Evolutionary conservation across 2,888 invertebrate species (phyloP).

Genomic region (Ptilodon capucinus): DNA sequence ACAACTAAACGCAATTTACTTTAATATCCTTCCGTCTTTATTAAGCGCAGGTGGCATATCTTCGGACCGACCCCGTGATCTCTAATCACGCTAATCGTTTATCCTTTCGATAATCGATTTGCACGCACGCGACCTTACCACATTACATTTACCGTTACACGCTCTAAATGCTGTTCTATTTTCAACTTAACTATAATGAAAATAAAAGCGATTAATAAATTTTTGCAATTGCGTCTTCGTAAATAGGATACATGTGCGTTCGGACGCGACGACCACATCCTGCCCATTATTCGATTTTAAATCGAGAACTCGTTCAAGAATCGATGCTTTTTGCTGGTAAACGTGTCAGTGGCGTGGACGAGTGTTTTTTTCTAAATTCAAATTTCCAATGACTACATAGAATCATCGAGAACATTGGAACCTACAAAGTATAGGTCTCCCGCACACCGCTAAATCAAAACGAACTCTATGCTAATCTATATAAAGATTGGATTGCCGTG

Average conservation of each 20-base stretch:
- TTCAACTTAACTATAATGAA: background rate
- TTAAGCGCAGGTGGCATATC: slow-evolving; percentile 34
- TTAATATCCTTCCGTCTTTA: slow-evolving; percentile 5
- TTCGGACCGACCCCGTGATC: slow-evolving; percentile 46
- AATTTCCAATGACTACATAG: background rate
- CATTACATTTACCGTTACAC: slow-evolving; percentile 19
- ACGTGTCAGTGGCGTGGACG: slow-evolving; percentile 37
- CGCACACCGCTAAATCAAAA: too few relatives aligned
- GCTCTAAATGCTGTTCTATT: slow-evolving; percentile 7
- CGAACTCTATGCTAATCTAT: too few relatives aligned
- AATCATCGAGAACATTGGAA: too few relatives aligned
- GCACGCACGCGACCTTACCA: slow-evolving; percentile 62
- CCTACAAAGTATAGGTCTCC: too few relatives aligned
- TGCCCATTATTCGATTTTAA: slow-evolving; percentile 57
- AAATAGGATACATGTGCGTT: slow-evolving; percentile 49
- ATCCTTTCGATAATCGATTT: slow-evolving; percentile 62
- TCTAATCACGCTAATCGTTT: slow-evolving; percentile 45
- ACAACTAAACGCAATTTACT: slow-evolving; percentile 9
- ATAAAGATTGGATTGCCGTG: too few relatives aligned
- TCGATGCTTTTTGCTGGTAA: slow-evolving; percentile 39
- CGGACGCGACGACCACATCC: slow-evolving; percentile 62
- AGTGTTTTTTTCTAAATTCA: slow-evolving; percentile 26
- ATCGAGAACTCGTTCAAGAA: slow-evolving; percentile 46
- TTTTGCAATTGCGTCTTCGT: slow-evolving; percentile 6
- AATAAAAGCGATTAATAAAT: slow-evolving; percentile 10